Base-by-base conservation (phyloP, 2,797 vertebrate genomes). In the Nyctalus aviator region DNA sequence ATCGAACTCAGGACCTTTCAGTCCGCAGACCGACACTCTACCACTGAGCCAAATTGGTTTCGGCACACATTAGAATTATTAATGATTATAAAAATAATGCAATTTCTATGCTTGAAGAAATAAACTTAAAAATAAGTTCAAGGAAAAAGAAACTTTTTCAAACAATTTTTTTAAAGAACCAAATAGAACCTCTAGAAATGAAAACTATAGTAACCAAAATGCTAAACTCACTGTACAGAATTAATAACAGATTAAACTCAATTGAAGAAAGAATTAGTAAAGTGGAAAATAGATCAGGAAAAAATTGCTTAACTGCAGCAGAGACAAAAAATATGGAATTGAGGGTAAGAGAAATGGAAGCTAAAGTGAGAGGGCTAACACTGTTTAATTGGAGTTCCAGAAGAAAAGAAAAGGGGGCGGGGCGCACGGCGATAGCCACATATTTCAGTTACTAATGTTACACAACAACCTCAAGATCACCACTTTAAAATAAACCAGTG, bases 101-200 rank as follows among this genome's bases (percentile, higher is more conserved):
- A 53, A 30, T 84, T 84, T 21, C 9, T 84, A 2, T 41, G 25
- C 48, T 84, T 71, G 66, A 71, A 84, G 48, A 71, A 55, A 68
- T 82, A 35, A 69, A 69, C 46, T 50, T 84, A 35, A 69, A 69
- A 84, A 53, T 69, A 53, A 55, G 32, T 55, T 84, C 66, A 84
- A 71, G 32, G 66, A 37, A 71, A 84, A 84, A 71, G 18, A 66
- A 10, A 83, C 41, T 71, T 55, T 71, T 84, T 71, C 66, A 84
- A 71, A 37, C 32, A 71, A 71, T 30, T 30, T 64, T 87, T 25
- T 27, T 17, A 86, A 86, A 73, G 41, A 75, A 87, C 41, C 21
- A 87, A 62, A 76, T 62, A 87, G 55, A 87, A 59, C n/a, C 69
- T 59, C 50, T 46, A 76, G 41, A 75, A 87, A 76, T 87, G 41